These are phyloP conservation scores for Anarhynchus alexandrinus DNA, from an alignment of 2,113 vertebrate genomes.

Conservation along the genomic window DNA sequence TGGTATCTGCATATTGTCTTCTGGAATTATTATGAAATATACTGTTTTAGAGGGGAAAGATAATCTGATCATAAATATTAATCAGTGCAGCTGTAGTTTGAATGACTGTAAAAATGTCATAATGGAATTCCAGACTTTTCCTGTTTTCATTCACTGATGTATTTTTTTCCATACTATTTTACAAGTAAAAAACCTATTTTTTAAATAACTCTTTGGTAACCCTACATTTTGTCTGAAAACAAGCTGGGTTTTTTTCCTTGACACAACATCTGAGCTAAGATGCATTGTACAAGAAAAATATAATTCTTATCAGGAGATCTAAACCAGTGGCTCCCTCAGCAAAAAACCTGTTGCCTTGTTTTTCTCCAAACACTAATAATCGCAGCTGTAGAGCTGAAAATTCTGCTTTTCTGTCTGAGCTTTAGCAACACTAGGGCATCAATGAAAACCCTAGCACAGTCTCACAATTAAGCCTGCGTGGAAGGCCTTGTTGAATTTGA, in stretches of 20 bases:
- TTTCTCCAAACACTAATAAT: not conserved
- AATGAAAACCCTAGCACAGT: not conserved
- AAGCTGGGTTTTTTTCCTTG: not conserved
- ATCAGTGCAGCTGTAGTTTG: not conserved
- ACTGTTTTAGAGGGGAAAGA: not conserved
- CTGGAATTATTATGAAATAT: not conserved
- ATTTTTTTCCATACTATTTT: not conserved
- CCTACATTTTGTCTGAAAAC: not conserved
- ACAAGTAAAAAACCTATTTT: not conserved
- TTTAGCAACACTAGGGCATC: not conserved
- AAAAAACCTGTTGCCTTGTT: not conserved
- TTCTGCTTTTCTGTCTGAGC: not conserved
- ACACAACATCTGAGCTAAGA: not conserved
- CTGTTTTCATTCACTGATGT: not conserved
- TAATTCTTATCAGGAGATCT: not conserved
- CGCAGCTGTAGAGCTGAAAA: not conserved
- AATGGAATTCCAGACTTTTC: slow-evolving; percentile 8
- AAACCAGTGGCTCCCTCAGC: not conserved
- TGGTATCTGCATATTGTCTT: slow-evolving; percentile 39
- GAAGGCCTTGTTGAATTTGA: not conserved
- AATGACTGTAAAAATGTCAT: not conserved
- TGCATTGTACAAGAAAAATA: not conserved
- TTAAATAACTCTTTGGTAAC: not conserved
- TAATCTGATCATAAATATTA: slow-evolving; percentile 21
- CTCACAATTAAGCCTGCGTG: not conserved